phyloP scores from a whole-genome alignment of 2,888 invertebrate species.

The Cataglyphis albicans region DNA sequence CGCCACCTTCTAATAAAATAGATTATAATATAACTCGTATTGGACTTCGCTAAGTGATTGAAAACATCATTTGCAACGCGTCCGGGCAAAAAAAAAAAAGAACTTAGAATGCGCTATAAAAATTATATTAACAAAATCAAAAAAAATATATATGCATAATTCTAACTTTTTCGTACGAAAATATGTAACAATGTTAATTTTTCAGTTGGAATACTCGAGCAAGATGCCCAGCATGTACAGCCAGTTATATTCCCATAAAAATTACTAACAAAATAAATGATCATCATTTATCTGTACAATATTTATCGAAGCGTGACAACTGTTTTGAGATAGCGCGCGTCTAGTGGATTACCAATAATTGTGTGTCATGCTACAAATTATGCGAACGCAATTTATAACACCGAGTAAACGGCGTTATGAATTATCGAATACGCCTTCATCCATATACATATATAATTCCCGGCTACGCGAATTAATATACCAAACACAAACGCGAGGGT shows the following conservation, averaged over 20 bases:
- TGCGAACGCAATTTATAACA: conserved; percentile 36
- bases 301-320: conserved; percentile 14
- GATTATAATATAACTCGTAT: not conserved
- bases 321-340: conserved; percentile 20
- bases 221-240: not conserved
- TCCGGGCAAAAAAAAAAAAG: not conserved
- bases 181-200: not conserved
- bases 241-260: not conserved
- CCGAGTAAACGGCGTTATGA: conserved; percentile 13
- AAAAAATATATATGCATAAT: not conserved
- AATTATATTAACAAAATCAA: not conserved
- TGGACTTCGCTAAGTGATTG: not conserved
- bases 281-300: conserved; percentile 3
- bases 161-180: not conserved
- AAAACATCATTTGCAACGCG: not conserved
- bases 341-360: conserved; percentile 41
- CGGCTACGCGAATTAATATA: conserved; percentile 17
- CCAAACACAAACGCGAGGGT: not conserved
- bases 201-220: not conserved
- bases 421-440: not conserved
- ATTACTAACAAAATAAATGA: not conserved
- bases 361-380: conserved; percentile 32
- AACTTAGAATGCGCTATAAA: not conserved
- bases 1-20: not conserved
- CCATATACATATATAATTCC: not conserved